These are phyloP conservation scores for Perccottus glenii DNA, from an alignment of 2,113 vertebrate species.

Conservation along the genomic window DNA sequence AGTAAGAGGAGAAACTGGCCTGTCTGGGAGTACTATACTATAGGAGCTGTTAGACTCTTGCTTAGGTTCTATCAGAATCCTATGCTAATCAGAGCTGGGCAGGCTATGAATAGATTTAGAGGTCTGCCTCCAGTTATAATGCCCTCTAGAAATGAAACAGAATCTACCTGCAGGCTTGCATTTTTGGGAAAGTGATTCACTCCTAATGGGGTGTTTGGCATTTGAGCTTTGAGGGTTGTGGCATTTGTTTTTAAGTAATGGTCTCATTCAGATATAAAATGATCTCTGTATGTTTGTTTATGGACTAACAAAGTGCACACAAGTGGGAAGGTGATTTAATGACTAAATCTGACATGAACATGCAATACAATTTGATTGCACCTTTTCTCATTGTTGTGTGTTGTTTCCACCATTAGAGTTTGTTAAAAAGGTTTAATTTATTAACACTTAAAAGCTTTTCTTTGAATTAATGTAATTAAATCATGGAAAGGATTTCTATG, in stretches of 20 bases:
- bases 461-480: too few relatives aligned
- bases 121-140: conserved; percentile 52
- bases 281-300: conserved; percentile 1
- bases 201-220: conserved; percentile 56
- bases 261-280: conserved; percentile 38
- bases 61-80: conserved; percentile 38
- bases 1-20: conserved; percentile 56
- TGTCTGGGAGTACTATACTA: conserved; percentile 72
- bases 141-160: conserved; percentile 56
- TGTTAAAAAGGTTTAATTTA: too few relatives aligned
- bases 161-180: conserved; percentile 38
- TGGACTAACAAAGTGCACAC: conserved; percentile 1
- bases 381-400: too few relatives aligned
- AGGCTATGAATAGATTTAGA: conserved; percentile 68
- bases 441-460: too few relatives aligned
- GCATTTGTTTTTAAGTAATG: conserved; percentile 57
- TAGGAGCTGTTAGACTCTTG: conserved; percentile 64
- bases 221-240: conserved; percentile 49
- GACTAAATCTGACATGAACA: conserved; percentile 34
- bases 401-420: too few relatives aligned
- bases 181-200: conserved; percentile 42
- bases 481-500: too few relatives aligned
- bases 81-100: conserved; percentile 62
- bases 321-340: conserved; percentile 25
- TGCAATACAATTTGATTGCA: too few relatives aligned